These are phyloP conservation scores for Tokudaia muenninki DNA, from an alignment of 2,797 vertebrate species.

Conservation along the genomic window DNA sequence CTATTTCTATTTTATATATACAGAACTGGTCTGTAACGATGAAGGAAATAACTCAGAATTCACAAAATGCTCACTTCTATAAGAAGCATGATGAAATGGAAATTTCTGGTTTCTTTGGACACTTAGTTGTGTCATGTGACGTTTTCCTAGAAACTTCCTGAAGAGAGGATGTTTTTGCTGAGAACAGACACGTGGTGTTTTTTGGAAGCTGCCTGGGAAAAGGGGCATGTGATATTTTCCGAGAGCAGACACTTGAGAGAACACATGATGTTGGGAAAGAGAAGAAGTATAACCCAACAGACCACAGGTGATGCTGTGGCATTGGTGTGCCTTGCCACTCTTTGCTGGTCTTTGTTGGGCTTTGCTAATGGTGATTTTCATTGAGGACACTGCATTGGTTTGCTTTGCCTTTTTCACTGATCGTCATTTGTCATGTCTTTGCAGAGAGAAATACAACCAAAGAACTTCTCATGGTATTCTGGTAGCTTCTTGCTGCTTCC, in stretches of 20 bases:
- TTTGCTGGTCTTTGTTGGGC: background rate
- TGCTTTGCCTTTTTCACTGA: background rate
- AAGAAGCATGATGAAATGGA: background rate
- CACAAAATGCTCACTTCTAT: background rate
- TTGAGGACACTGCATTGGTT: background rate
- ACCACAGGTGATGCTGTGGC: background rate
- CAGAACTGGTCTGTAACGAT: background rate
- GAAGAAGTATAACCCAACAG: background rate
- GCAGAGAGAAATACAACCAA: background rate
- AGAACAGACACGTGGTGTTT: background rate
- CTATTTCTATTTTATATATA: conserved; percentile 42
- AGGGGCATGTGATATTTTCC: background rate
- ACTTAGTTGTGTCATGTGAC: background rate
- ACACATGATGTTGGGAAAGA: background rate
- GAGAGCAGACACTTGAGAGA: background rate
- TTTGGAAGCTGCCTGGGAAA: background rate
- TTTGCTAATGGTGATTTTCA: background rate
- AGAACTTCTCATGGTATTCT: background rate
- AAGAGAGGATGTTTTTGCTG: background rate
- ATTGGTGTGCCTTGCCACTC: background rate
- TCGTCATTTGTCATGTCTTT: background rate
- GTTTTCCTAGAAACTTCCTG: background rate
- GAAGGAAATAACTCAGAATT: background rate
- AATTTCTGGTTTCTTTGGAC: background rate
- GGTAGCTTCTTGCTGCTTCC: background rate